Evolutionary conservation across 2,113 vertebrate species (phyloP), one percentile per base, ranked within the genome.

Genomic region (Corythoichthys intestinalis): DNA sequence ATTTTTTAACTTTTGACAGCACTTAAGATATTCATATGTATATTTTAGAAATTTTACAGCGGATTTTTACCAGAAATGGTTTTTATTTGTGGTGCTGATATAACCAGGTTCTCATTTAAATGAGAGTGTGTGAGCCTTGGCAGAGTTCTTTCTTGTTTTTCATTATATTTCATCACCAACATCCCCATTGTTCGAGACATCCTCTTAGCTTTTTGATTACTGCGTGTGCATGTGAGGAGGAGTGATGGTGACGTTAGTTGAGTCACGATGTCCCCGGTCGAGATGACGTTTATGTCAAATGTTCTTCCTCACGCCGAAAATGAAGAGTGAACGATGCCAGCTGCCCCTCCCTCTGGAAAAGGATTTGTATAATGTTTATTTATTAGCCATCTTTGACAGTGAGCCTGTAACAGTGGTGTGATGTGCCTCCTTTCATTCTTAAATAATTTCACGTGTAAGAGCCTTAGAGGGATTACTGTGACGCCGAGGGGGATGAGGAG

Each of bases 391-490:
- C 80, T 76, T 79, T 39, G 60, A 54, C 70, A 52, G 71, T 46
- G 65, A 78, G 71, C 71, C 79, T 67, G 74, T 78, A 82, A 80
- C 83, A 77, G 81, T 77, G 70, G 63, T 80, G 86, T 80, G 85
- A 91, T 75, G 83, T 78, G 77, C 75, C 46, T 80, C 70, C 66
- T 88, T 88, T 88, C 76, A 83, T 83, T 85, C 76, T 76, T 76
- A 77, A 88, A 89, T 88, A 78, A 91, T 89, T 87, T 87, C 72
- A 69, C 79, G 82, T 82, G 66, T 91, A 91, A 93, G 90, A 91
- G 90, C 78, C 87, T 92, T 91, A 91, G 83, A 68, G 77, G 89
- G 92, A 92, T 93, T 93, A 92, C 71, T 71, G 85, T 75, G 77
- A 69, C 80, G 80, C 80, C 72, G 78, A 88, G 85, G 79, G 90